Percentiles rank a stretch among this genome's conserved stretches.
Evolutionary conservation across 2,888 invertebrate species (phyloP).

Genomic region (Acronicta alni): DNA sequence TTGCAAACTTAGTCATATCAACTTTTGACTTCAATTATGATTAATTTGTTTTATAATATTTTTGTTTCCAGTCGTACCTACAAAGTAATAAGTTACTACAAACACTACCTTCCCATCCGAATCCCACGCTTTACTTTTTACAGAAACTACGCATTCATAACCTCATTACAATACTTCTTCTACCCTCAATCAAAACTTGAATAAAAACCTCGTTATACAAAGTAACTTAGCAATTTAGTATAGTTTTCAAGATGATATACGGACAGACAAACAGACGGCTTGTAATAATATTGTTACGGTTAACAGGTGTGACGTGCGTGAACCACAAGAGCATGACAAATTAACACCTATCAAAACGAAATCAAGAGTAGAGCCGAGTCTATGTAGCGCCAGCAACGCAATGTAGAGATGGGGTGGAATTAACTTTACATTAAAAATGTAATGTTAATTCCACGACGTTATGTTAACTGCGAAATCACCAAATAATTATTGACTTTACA

Average conservation of each 20-base stretch:
- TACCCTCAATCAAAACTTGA: conserved; percentile 25
- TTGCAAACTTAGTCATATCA: too few relatives aligned
- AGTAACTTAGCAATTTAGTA: conserved; percentile 54
- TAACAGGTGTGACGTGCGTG: conserved; percentile 60
- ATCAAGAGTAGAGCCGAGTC: conserved; percentile 70
- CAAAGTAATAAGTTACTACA: background rate
- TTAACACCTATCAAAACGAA: conserved; percentile 83
- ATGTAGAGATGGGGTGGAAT: conserved; percentile 33
- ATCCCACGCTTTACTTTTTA: conserved; percentile 6
- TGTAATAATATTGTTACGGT: conserved; percentile 60
- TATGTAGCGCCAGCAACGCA: conserved; percentile 56
- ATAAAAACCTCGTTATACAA: conserved; percentile 57
- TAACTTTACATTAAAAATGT: background rate
- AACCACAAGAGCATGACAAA: conserved; percentile 74
- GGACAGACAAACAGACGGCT: conserved; percentile 51
- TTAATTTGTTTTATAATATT: too few relatives aligned
- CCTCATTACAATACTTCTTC: conserved; percentile 37
- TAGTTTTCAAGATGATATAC: conserved; percentile 50
- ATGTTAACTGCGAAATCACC: too few relatives aligned
- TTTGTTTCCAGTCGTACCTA: too few relatives aligned
- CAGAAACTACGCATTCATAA: conserved; percentile 38
- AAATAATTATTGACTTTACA: background rate
- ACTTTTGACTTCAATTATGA: too few relatives aligned
- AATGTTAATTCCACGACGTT: background rate
- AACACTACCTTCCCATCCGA: background rate